phyloP scores from a whole-genome alignment of 2,888 invertebrate genomes.

The Aricia artaxerxes region DNA sequence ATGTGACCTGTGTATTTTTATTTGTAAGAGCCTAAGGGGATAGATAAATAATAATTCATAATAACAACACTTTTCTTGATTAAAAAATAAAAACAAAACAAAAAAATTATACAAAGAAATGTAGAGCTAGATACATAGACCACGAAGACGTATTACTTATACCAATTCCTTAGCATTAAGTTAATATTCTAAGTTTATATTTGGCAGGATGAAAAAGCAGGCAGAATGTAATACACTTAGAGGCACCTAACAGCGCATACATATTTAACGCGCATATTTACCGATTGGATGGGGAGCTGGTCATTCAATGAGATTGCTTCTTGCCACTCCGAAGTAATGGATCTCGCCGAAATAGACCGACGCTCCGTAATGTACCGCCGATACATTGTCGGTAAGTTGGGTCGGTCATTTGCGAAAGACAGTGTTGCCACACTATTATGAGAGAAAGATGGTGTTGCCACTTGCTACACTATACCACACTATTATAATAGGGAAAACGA shows the following conservation, averaged over 20 bases:
- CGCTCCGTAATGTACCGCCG: conserved; percentile 49
- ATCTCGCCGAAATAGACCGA: conserved; percentile 79
- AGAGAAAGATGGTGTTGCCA: not conserved
- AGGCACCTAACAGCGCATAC: conserved; percentile 76
- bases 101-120: not conserved
- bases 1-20: too few species aligned
- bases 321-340: conserved; percentile 80
- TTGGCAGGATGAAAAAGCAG: conserved; percentile 77
- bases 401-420: conserved; percentile 11
- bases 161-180: conserved; percentile 8
- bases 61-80: conserved; percentile 13
- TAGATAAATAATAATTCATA: too few species aligned
- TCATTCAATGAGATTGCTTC: conserved; percentile 82
- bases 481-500: too few species aligned
- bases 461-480: not conserved
- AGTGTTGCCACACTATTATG: not conserved
- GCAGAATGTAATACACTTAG: conserved; percentile 80
- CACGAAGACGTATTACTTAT: not conserved
- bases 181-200: conserved; percentile 31
- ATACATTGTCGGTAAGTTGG: conserved; percentile 23
- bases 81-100: not conserved
- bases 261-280: conserved; percentile 81
- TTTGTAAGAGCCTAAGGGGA: too few species aligned
- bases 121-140: conserved; percentile 2
- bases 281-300: conserved; percentile 76